Base-by-base conservation (phyloP, 2,888 invertebrate genomes). In the Gisinianus flammeolus region DNA sequence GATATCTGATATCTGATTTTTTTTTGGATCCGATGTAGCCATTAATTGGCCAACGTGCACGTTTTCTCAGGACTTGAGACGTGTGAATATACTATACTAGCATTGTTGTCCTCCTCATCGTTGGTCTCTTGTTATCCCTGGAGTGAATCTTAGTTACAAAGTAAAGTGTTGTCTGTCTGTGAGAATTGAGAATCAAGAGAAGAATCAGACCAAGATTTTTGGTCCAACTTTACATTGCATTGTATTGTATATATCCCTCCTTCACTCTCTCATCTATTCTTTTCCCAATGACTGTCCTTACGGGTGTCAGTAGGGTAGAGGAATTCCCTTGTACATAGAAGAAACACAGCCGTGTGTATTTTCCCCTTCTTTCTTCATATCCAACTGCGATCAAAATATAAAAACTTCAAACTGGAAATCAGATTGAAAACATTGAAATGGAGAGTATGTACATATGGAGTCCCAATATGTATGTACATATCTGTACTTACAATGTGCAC, bases 331-430 rank as follows among this genome's bases (percentile, higher is more conserved):
- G 24, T 67, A 77, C n/a, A n/a, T n/a, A n/a, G n/a, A n/a, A n/a
- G n/a, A n/a, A n/a, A n/a, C n/a, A n/a, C n/a, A n/a, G n/a, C n/a
- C n/a, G n/a, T n/a, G n/a, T n/a, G n/a, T n/a, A n/a, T n/a, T n/a
- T n/a, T n/a, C n/a, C n/a, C n/a, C n/a, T n/a, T n/a, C n/a, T n/a
- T n/a, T n/a, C n/a, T 30, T 71, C 56, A 28, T 69, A 54, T 72
- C 77, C 75, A 54, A 64, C 77, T 77, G 77, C 31, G 77, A 77
- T 64, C 58, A 26, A 2, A 71, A 33, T n/a, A n/a, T n/a, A n/a
- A n/a, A n/a, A n/a, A n/a, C n/a, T n/a, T n/a, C n/a, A n/a, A n/a
- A n/a, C n/a, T n/a, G n/a, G n/a, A n/a, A n/a, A n/a, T n/a, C n/a
- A n/a, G n/a, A n/a, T n/a, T n/a, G n/a, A n/a, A n/a, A n/a, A n/a